Evolutionary conservation across 2,113 vertebrate species (phyloP).

Genomic region (human): DNA sequence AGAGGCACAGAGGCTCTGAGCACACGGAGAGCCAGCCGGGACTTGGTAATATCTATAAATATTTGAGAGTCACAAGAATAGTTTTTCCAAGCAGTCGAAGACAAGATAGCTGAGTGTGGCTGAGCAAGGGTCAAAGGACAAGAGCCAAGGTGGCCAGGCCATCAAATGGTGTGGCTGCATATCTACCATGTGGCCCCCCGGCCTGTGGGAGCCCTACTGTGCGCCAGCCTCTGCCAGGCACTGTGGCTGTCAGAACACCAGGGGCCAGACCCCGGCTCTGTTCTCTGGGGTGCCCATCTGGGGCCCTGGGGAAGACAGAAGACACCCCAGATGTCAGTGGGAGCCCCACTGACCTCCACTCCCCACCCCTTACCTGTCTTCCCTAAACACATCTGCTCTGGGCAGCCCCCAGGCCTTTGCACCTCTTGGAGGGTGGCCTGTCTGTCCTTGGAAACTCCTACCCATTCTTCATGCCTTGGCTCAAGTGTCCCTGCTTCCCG

Average conservation of each 20-base stretch:
- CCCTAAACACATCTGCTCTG: neutral
- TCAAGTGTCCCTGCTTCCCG: neutral
- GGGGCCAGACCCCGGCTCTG: neutral
- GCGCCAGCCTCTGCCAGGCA: neutral
- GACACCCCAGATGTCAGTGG: neutral
- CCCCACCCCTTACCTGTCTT: no score
- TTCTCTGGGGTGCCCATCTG: neutral
- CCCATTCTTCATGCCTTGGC: neutral
- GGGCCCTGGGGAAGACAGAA: neutral
- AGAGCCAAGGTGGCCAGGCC: neutral
- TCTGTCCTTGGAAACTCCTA: neutral
- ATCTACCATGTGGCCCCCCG: neutral
- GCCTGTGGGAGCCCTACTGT: neutral
- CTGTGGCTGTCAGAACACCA: neutral
- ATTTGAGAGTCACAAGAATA: neutral
- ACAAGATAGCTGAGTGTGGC: neutral
- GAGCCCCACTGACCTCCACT: accelerated
- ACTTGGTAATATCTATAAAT: neutral
- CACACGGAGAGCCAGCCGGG: neutral
- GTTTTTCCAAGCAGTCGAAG: neutral
- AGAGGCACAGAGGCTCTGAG: accelerated
- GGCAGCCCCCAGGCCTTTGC: neutral
- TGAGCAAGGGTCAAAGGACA: neutral
- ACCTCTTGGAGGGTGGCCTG: accelerated
- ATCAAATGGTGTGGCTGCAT: neutral